Percentiles rank a stretch among this genome's conserved stretches.
phyloP scores from a whole-genome alignment of 2,888 invertebrate genomes.

The Pollenia amentaria region DNA sequence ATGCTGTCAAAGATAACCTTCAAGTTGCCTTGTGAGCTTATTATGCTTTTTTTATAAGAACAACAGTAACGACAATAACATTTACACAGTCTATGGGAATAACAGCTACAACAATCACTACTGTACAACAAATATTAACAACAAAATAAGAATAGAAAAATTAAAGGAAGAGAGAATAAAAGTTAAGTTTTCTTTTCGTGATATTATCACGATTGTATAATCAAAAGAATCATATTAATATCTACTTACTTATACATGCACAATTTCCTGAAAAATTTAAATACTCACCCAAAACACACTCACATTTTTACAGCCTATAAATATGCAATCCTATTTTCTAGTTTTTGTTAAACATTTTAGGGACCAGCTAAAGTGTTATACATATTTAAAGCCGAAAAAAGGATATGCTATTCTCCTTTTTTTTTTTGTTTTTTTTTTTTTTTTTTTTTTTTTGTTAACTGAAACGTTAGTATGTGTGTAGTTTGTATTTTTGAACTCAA shows the following conservation, averaged over 20 bases:
- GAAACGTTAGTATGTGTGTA: too few species aligned
- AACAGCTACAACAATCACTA: constrained; percentile 15
- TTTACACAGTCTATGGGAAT: background rate
- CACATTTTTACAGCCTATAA: background rate
- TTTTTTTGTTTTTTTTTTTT: too few species aligned
- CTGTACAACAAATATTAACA: background rate
- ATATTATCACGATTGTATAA: constrained; percentile 58
- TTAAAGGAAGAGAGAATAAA: background rate
- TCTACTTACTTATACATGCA: constrained; percentile 29
- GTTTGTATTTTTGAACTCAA: too few species aligned
- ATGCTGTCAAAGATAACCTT: constrained; percentile 66
- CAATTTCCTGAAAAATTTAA: background rate
- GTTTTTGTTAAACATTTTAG: too few species aligned
- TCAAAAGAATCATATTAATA: constrained; percentile 41
- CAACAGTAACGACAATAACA: constrained; percentile 1
- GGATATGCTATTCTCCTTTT: too few species aligned
- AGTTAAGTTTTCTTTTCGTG: constrained; percentile 39
- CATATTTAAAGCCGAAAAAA: too few species aligned
- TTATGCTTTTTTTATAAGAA: constrained; percentile 53
- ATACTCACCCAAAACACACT: background rate
- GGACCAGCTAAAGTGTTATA: too few species aligned
- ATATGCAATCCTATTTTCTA: constrained; percentile 2
- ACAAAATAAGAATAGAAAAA: background rate
- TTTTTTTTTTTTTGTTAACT: too few species aligned
- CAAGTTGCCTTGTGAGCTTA: constrained; percentile 65